Evolutionary conservation across 2,797 vertebrate genomes (phyloP).

Genomic region (Sus cebifrons): DNA sequence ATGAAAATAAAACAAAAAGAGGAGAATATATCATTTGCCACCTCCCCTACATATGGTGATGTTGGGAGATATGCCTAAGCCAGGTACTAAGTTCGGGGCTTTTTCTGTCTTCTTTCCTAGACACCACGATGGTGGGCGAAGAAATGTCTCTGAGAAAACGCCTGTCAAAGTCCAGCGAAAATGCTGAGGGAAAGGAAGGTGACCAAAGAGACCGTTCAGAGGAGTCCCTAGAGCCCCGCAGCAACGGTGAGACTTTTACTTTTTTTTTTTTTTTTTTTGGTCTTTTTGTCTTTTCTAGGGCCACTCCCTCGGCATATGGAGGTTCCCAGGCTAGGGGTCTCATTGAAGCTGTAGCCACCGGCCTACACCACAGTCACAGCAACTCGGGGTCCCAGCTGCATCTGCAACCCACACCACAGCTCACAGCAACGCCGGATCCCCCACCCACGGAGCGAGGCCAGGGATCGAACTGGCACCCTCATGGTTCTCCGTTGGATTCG

Average conservation of each 20-base stretch:
- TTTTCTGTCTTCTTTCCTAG: slow-evolving; percentile 60
- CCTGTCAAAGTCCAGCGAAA: slow-evolving; percentile 77
- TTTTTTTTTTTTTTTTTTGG: neutral
- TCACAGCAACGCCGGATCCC: too few relatives aligned
- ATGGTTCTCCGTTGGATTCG: too few relatives aligned
- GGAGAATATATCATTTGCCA: neutral
- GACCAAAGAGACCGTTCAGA: slow-evolving; percentile 37
- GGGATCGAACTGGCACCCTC: too few relatives aligned
- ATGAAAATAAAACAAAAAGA: slow-evolving; percentile 46
- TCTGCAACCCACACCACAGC: too few relatives aligned
- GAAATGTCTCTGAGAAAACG: slow-evolving; percentile 88
- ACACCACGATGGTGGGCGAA: slow-evolving; percentile 81
- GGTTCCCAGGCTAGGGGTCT: too few relatives aligned
- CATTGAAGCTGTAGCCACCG: too few relatives aligned
- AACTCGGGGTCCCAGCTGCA: too few relatives aligned
- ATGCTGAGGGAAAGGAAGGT: slow-evolving; percentile 77
- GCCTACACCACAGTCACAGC: too few relatives aligned
- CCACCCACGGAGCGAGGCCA: too few relatives aligned
- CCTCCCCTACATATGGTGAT: neutral
- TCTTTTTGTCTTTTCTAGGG: too few relatives aligned
- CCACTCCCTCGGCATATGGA: too few relatives aligned
- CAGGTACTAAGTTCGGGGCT: slow-evolving; percentile 2
- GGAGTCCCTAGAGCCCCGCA: neutral
- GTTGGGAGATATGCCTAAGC: neutral
- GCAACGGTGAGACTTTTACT: slow-evolving; percentile 74